Evolutionary conservation across 2,888 invertebrate genomes (phyloP).

Genomic region (Drosophila colorata): DNA sequence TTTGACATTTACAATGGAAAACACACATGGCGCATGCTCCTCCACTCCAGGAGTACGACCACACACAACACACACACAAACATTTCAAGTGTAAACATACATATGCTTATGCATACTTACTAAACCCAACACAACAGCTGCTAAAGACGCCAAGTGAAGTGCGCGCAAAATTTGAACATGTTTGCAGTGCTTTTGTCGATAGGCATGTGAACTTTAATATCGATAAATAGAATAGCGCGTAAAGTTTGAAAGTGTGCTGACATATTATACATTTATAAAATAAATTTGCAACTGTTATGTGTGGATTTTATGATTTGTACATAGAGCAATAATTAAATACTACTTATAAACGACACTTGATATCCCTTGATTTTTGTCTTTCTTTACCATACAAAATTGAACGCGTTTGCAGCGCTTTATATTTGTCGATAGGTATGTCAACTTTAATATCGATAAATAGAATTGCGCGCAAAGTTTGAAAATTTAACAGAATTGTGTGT

Average conservation of each 20-base stretch:
- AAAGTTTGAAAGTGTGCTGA: not conserved
- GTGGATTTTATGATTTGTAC: too few species aligned
- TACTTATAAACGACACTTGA: too few species aligned
- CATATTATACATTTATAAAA: too few species aligned
- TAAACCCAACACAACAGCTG: conserved; percentile 10
- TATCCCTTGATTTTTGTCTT: too few species aligned
- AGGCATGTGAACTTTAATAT: not conserved
- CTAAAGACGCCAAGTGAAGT: conserved; percentile 17
- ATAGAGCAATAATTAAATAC: too few species aligned
- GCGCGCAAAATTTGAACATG: conserved; percentile 26
- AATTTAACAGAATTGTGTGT: too few species aligned
- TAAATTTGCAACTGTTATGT: too few species aligned
- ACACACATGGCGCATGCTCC: conserved; percentile 62
- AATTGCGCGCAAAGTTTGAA: too few species aligned
- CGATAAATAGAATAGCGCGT: not conserved
- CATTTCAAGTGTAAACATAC: not conserved
- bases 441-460: too few species aligned
- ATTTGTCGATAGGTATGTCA: too few species aligned
- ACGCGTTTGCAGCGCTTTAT: too few species aligned
- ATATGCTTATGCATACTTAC: conserved; percentile 2
- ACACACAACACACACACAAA: conserved; percentile 4
- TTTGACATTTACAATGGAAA: conserved; percentile 64
- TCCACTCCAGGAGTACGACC: conserved; percentile 27
- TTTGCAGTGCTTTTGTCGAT: not conserved
- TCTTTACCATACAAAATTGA: too few species aligned